Evolutionary conservation across 2,888 invertebrate species (phyloP), one percentile per base, ranked within the genome.

Genomic region (Camptogramma bilineatum): DNA sequence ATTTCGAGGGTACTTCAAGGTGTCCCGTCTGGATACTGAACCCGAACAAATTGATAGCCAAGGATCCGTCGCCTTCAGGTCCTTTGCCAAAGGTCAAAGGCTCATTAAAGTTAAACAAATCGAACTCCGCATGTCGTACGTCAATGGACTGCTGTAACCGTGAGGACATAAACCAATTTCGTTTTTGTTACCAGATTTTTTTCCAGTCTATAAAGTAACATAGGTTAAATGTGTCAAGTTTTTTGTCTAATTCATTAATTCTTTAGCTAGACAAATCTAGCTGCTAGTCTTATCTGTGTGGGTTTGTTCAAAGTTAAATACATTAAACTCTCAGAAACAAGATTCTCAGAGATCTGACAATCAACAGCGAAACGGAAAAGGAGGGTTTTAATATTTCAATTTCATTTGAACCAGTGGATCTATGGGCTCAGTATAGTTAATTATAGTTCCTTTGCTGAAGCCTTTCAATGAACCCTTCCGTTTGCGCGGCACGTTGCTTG

Each of bases 361-460:
- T 28, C 28, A 0, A 28, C 28, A 8, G 13, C 34, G 13, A 39
- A 13, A 39, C 34, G 13, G 34, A 13, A 34, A 34, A 34, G 24
- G 24, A 24, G 10, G 31, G 34, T 34, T 13, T 39, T 44, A 44
- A 44, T 42, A 42, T 42, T 42, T 4, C 16, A 42, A 44, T 44
- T 44, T 16, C 44, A 44, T 44, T 44, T 44, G 3, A 44, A 39
- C 34, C 44, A 17, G 44, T 16, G 17, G 8, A 17, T 44, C 16
- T 17, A 44, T 16, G 7, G 16, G 17, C 17, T 44, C 44, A 7
- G 44, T 44, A 52, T 48, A 56, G 31, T 31, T 57, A 64, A 42
- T 44, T 31, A 52, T 39, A 62, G 65, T 68, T 65, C 54, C 52
- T 71, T 54, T 39, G 47, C 52, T 58, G 68, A 69, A 66, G 62